These are phyloP conservation scores for Silurus meridionalis DNA, from an alignment of 2,113 vertebrate species.

Conservation along the genomic window DNA sequence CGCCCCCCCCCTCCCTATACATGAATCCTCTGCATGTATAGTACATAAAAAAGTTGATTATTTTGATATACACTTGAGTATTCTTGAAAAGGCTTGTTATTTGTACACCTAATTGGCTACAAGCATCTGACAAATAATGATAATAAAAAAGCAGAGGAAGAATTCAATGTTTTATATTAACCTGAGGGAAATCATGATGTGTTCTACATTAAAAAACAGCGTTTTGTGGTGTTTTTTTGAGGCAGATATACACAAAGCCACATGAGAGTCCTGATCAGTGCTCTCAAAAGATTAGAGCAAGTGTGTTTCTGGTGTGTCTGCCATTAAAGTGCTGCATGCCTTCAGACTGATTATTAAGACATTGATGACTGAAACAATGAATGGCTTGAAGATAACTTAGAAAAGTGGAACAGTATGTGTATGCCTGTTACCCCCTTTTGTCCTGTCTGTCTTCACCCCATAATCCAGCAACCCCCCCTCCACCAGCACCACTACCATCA, in stretches of 20 bases:
- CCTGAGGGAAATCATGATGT: neutral
- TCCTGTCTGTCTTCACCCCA: neutral
- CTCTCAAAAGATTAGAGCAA: neutral
- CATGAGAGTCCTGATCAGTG: neutral
- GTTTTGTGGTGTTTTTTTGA: neutral
- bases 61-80: neutral
- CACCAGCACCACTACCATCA: too few species aligned
- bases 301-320: conserved; percentile 13
- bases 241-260: neutral
- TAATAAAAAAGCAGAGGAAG: too few species aligned
- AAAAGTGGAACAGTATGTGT: conserved; percentile 34
- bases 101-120: neutral
- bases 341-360: conserved; percentile 21
- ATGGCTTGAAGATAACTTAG: conserved; percentile 21
- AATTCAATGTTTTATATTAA: neutral
- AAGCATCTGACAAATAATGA: neutral
- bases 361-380: conserved; percentile 3
- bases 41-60: too few species aligned
- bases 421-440: neutral
- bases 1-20: too few species aligned
- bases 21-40: too few species aligned
- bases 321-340: neutral
- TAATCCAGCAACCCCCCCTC: neutral
- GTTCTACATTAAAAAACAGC: neutral
- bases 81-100: neutral